A percentile compares a stretch with the other conserved stretches of the same genome.
phyloP scores from a whole-genome alignment of 2,888 invertebrate genomes.

The Dermolepida albohirtum region DNA sequence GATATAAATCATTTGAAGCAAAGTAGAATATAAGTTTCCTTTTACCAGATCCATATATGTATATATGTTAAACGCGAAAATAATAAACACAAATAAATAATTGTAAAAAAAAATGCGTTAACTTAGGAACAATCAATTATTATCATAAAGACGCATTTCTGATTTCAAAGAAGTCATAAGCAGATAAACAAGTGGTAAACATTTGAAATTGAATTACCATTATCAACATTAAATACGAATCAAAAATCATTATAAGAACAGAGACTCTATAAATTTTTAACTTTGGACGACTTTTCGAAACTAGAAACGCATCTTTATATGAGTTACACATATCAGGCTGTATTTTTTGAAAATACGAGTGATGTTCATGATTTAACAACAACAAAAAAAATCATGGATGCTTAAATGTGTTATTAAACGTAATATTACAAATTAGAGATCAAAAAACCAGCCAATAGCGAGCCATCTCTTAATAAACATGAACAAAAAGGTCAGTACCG shows the following conservation, averaged over 20 bases:
- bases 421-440: constrained; percentile 51
- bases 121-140: constrained; percentile 20
- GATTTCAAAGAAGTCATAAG: constrained; percentile 22
- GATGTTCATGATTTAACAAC: constrained; percentile 14
- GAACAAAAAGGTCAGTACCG: constrained; percentile 58
- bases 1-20: not conserved
- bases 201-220: not conserved
- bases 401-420: constrained; percentile 39
- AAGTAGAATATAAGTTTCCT: not conserved
- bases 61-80: not conserved
- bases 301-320: constrained; percentile 10
- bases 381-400: constrained; percentile 19
- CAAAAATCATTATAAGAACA: not conserved
- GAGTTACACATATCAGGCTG: not conserved
- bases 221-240: not conserved
- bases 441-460: constrained; percentile 57
- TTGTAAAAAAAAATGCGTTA: constrained; percentile 8
- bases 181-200: constrained; percentile 55
- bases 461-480: constrained; percentile 51
- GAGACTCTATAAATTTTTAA: too few species aligned
- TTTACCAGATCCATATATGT: constrained; percentile 19
- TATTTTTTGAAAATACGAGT: constrained; percentile 21
- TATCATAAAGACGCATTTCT: constrained; percentile 25
- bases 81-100: constrained; percentile 2
- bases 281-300: not conserved